Evolutionary conservation across 2,797 vertebrate species (phyloP).

Genomic region (Chaetophractus vellerosus): DNA sequence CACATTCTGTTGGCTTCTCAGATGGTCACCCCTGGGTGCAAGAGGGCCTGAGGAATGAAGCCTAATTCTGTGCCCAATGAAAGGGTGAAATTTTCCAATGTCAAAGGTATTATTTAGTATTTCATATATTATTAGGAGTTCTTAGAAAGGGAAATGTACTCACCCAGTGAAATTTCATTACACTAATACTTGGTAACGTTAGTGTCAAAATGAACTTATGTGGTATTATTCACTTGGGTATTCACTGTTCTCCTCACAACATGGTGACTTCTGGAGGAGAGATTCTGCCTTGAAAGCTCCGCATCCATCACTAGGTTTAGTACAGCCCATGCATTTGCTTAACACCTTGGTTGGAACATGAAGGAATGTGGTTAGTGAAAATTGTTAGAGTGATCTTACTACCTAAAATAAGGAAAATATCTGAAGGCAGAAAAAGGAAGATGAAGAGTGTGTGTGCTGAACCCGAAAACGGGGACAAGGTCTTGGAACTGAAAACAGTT

Average conservation of each 20-base stretch:
- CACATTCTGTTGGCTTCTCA: not conserved
- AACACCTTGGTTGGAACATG: not conserved
- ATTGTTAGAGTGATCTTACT: not conserved
- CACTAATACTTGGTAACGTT: not conserved
- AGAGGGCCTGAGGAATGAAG: not conserved
- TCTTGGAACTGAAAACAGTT: too few species aligned
- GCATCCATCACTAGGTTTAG: not conserved
- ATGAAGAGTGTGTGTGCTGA: too few species aligned
- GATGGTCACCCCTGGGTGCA: not conserved
- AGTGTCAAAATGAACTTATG: not conserved
- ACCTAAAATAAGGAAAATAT: not conserved
- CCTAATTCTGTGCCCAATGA: fast-evolving
- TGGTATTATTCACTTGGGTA: not conserved
- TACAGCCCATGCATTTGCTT: not conserved
- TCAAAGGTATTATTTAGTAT: not conserved
- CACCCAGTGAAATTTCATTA: not conserved
- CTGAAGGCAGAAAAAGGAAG: too few species aligned
- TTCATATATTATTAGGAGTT: not conserved
- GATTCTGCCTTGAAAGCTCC: not conserved
- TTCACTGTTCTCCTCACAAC: not conserved
- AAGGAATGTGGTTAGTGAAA: not conserved
- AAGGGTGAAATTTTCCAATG: not conserved
- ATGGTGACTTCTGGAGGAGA: not conserved
- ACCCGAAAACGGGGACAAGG: too few species aligned
- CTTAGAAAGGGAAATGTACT: not conserved